These are phyloP conservation scores for Cephus cinctus DNA, from an alignment of 1,140 invertebrate species.

Conservation along the genomic window DNA sequence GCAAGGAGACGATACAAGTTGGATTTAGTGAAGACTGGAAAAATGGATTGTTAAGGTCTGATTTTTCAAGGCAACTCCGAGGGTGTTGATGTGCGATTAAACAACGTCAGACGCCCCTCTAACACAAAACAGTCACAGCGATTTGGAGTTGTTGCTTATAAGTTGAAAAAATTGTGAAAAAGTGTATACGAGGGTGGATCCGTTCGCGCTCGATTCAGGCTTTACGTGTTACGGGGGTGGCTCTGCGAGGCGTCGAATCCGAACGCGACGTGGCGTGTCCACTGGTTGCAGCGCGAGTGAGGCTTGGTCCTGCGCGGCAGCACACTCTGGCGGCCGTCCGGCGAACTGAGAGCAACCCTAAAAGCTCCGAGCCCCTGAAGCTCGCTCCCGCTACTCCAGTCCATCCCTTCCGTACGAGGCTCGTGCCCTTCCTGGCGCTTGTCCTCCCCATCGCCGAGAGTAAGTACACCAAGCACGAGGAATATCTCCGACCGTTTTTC, in stretches of 20 bases:
- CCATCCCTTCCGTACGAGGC: constrained; percentile 12
- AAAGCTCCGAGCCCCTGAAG: constrained; percentile 26
- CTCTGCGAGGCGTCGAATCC: constrained; percentile 12
- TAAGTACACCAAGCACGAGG: constrained; percentile 2
- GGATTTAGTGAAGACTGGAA: too few species aligned
- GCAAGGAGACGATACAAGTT: too few species aligned
- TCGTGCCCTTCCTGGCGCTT: constrained; percentile 4
- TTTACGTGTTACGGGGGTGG: constrained; percentile 6
- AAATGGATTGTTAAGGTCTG: too few species aligned
- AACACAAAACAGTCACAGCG: background rate
- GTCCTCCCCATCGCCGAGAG: constrained; percentile 3
- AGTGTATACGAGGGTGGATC: too few species aligned
- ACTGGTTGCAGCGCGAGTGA: constrained; percentile 42
- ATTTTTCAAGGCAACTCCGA: too few species aligned
- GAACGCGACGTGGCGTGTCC: constrained; percentile 30
- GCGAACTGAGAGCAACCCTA: constrained; percentile 31
- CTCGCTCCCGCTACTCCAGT: constrained; percentile 1
- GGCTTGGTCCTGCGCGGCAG: constrained; percentile 44
- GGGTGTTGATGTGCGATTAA: too few species aligned
- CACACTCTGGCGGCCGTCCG: constrained; percentile 36
- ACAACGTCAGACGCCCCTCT: background rate
- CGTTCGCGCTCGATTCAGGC: background rate
- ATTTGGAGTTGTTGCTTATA: too few species aligned
- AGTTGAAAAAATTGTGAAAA: too few species aligned
- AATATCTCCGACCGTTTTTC: constrained; percentile 10